Percentiles rank a stretch among this genome's conserved stretches.
phyloP scores from a whole-genome alignment of 2,888 invertebrate genomes.

The Caenorhabditis sp. region DNA sequence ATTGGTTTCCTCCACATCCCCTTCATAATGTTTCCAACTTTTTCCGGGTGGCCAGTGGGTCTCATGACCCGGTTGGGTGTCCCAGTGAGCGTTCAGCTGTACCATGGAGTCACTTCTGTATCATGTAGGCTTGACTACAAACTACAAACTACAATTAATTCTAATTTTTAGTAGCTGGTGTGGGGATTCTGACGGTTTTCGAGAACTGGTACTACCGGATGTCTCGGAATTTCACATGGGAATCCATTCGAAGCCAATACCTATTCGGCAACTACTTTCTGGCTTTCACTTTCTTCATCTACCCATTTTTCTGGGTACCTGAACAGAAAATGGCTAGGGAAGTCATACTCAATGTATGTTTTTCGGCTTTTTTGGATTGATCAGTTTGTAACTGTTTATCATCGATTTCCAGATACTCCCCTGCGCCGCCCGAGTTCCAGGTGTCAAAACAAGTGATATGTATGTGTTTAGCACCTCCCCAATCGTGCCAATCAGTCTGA shows the following conservation, averaged over 20 bases:
- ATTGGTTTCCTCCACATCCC: background rate
- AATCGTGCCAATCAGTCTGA: too few species aligned
- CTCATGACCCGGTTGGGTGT: background rate
- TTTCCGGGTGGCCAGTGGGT: constrained; percentile 8
- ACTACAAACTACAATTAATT: too few species aligned
- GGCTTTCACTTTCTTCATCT: background rate
- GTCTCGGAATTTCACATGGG: background rate
- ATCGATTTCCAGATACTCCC: constrained; percentile 7
- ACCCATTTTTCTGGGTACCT: background rate
- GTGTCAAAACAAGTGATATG: background rate
- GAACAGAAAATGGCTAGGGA: background rate
- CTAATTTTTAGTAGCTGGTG: background rate
- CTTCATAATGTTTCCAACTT: background rate
- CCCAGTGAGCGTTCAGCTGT: background rate
- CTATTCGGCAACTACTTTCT: constrained; percentile 8
- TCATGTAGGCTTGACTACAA: too few species aligned
- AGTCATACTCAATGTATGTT: background rate
- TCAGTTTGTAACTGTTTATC: too few species aligned
- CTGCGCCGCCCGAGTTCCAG: background rate
- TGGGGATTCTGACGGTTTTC: background rate
- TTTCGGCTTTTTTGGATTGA: too few species aligned
- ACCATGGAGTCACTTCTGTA: background rate
- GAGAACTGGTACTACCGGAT: constrained; percentile 1
- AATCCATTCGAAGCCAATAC: background rate
- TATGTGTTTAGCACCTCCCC: too few species aligned